Evolutionary conservation across 2,888 invertebrate genomes (phyloP).

Genomic region (Lomographa bimaculata): DNA sequence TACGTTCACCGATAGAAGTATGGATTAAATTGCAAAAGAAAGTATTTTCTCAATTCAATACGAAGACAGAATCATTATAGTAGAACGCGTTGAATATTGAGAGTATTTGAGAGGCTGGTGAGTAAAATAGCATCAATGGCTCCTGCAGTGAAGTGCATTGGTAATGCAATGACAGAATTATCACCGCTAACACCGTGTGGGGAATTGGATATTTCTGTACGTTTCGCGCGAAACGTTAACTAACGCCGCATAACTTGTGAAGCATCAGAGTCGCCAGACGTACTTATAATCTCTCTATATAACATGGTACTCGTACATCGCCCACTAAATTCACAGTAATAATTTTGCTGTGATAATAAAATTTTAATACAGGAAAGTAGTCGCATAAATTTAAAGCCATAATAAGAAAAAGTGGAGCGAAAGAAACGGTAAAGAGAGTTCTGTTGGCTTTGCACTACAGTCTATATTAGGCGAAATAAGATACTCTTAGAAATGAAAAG

Average conservation of each 20-base stretch:
- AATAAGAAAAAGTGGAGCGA: constrained; percentile 16
- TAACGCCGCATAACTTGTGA: constrained; percentile 55
- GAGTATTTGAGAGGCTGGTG: constrained; percentile 33
- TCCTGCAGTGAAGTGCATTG: constrained; percentile 75
- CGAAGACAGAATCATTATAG: constrained; percentile 54
- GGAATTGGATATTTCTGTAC: constrained; percentile 72
- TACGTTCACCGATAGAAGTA: too few relatives aligned
- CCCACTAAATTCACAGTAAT: constrained; percentile 1
- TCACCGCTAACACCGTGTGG: constrained; percentile 57
- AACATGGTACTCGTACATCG: constrained; percentile 2
- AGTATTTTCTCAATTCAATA: constrained; percentile 50
- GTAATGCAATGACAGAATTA: constrained; percentile 72
- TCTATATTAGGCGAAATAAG: constrained; percentile 17
- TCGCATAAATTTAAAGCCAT: constrained; percentile 13
- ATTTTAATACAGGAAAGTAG: constrained; percentile 20
- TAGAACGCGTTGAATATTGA: constrained; percentile 50
- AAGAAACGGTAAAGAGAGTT: constrained; percentile 18
- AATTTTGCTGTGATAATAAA: constrained; percentile 25
- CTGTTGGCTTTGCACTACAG: constrained; percentile 13
- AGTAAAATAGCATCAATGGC: constrained; percentile 62
- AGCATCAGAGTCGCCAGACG: too few relatives aligned
- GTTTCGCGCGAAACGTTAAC: constrained; percentile 72
- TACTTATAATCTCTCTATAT: too few relatives aligned
- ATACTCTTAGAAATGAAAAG: constrained; percentile 39
- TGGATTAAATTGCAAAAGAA: constrained; percentile 72